Conservation (phyloP, 2,797 vertebrate species). For the Gambusia yucatana region DNA sequence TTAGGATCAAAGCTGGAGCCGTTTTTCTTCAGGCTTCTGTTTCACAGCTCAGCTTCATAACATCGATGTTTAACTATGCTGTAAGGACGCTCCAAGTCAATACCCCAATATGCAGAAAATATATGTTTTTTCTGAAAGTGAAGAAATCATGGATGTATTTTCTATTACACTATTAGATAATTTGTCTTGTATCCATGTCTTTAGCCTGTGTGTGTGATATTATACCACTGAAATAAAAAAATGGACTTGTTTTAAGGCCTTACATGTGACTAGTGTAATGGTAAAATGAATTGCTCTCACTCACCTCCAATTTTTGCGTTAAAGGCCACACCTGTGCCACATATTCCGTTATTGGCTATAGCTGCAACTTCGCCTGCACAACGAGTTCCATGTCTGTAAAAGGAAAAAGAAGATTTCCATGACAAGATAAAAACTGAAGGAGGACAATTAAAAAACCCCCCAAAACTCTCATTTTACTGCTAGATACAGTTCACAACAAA, state of each 20-base stretch:
- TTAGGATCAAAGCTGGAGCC: too few species aligned
- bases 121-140: too few species aligned
- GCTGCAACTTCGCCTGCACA: slow-evolving; percentile 97
- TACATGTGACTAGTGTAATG: not conserved
- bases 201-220: too few species aligned
- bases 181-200: too few species aligned
- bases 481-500: slow-evolving; percentile 4
- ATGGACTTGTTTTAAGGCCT: not conserved
- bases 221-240: not conserved
- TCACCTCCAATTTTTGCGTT: slow-evolving; percentile 91
- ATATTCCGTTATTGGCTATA: slow-evolving; percentile 92
- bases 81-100: too few species aligned
- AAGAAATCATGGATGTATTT: too few species aligned
- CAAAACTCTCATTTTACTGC: slow-evolving; percentile 1
- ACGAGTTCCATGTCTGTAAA: slow-evolving; percentile 91
- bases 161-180: too few species aligned
- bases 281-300: slow-evolving; percentile 22
- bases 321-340: slow-evolving; percentile 94
- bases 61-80: too few species aligned
- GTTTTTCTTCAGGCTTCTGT: too few species aligned
- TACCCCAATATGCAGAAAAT: too few species aligned
- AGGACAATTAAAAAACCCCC: not conserved
- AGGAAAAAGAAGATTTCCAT: slow-evolving; percentile 21
- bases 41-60: too few species aligned
- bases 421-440: slow-evolving; percentile 11